These are phyloP conservation scores for Actinia equina DNA, from an alignment of 64 coral and sea anemone species.

Conservation along the genomic window DNA sequence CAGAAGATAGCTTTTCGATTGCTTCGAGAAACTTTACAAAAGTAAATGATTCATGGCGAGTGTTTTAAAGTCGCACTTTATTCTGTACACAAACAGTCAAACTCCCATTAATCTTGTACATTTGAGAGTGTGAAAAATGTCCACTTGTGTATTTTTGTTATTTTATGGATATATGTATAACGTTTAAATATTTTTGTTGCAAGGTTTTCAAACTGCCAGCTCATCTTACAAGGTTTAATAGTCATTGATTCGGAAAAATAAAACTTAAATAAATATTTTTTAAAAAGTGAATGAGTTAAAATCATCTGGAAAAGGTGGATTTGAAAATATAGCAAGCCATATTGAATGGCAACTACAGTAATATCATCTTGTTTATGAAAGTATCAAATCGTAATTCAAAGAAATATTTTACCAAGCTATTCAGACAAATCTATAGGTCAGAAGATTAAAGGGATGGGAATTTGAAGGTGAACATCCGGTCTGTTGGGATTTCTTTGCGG, in stretches of 20 bases:
- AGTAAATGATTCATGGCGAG: neutral
- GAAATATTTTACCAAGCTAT: neutral
- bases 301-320: too few species aligned
- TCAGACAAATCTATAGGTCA: neutral
- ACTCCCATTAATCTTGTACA: conserved; percentile 8
- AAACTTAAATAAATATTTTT: neutral
- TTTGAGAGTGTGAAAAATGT: neutral
- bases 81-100: conserved; percentile 6
- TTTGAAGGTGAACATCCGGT: neutral
- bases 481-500: neutral
- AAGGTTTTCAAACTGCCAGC: neutral
- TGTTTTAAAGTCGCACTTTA: neutral
- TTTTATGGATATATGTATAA: neutral
- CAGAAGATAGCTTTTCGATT: conserved; percentile 2
- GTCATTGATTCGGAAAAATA: neutral
- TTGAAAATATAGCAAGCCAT: too few species aligned
- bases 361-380: too few species aligned
- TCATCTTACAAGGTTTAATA: neutral
- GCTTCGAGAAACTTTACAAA: neutral
- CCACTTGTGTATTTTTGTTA: neutral
- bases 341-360: too few species aligned
- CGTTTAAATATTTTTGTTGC: neutral
- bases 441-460: neutral
- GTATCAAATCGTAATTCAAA: neutral
- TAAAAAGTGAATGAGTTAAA: neutral